Evolutionary conservation across 2,888 invertebrate genomes (phyloP).

Genomic region (Ichneumon xanthorius): DNA sequence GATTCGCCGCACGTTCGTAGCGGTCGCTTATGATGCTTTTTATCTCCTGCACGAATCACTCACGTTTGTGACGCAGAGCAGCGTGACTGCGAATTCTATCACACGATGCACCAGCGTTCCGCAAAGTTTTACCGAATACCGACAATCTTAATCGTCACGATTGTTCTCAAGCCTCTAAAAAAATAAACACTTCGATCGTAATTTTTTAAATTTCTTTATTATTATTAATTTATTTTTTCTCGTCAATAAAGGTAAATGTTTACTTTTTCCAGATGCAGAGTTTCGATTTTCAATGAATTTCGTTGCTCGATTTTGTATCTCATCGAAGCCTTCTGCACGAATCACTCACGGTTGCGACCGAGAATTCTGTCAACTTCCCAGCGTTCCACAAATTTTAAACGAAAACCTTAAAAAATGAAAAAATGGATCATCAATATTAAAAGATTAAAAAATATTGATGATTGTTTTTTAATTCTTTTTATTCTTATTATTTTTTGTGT

Average conservation of each 20-base stretch:
- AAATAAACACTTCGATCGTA: background rate
- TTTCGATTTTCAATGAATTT: background rate
- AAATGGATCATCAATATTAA: too few relatives aligned
- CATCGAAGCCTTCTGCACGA: background rate
- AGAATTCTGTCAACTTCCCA: too few relatives aligned
- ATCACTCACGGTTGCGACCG: too few relatives aligned
- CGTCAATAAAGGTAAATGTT: background rate
- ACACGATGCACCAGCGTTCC: background rate
- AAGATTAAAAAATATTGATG: too few relatives aligned
- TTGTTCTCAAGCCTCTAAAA: background rate
- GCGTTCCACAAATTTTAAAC: too few relatives aligned
- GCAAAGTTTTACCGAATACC: background rate
- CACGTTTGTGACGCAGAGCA: constrained; percentile 3
- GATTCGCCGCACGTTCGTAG: constrained; percentile 57
- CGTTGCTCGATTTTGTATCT: background rate
- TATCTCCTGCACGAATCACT: constrained; percentile 5
- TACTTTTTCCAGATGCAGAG: background rate
- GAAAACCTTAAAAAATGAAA: too few relatives aligned
- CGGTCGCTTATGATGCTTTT: constrained; percentile 1
- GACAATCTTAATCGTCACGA: background rate
- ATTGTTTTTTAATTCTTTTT: too few relatives aligned
- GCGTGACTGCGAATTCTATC: constrained; percentile 7
- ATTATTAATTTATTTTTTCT: background rate
- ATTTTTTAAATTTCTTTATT: background rate
- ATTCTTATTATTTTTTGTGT: background rate